These are phyloP conservation scores for Tenebrio molitor DNA, from an alignment of 1,140 invertebrate species.

Conservation along the genomic window DNA sequence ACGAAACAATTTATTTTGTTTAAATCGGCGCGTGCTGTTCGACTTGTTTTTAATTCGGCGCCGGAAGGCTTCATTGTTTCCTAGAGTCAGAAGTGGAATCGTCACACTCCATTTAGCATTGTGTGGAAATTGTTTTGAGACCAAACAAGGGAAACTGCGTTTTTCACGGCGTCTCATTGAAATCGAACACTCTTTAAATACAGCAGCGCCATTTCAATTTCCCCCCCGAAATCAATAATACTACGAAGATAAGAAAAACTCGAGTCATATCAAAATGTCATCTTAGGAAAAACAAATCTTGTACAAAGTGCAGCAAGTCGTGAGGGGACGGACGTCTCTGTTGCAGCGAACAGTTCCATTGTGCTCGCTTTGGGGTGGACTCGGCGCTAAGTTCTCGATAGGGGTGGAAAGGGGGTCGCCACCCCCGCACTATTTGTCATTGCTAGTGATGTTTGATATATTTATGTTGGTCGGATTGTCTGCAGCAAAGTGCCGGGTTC, in stretches of 20 bases:
- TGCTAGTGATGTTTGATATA: slow-evolving; percentile 64
- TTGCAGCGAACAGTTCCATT: slow-evolving; percentile 33
- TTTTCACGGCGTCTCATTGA: slow-evolving; percentile 19
- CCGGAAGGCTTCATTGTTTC: slow-evolving; percentile 8
- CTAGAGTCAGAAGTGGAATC: slow-evolving; percentile 14
- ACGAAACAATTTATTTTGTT: not conserved
- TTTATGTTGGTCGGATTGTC: slow-evolving; percentile 63
- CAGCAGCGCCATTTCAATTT: slow-evolving; percentile 37
- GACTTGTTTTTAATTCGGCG: not conserved
- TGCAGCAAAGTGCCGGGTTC: slow-evolving; percentile 59
- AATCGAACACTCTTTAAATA: slow-evolving; percentile 33
- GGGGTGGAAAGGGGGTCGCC: slow-evolving; percentile 23
- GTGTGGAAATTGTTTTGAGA: slow-evolving; percentile 27
- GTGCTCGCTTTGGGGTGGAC: slow-evolving; percentile 16
- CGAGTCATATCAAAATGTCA: slow-evolving; percentile 61
- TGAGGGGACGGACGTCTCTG: slow-evolving; percentile 15
- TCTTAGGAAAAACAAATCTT: slow-evolving; percentile 60
- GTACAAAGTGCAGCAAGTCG: slow-evolving; percentile 43
- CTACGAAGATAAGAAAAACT: slow-evolving; percentile 54
- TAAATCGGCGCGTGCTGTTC: not conserved
- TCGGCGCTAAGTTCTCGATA: slow-evolving; percentile 1
- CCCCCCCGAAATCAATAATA: slow-evolving; percentile 52
- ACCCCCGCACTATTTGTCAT: slow-evolving; percentile 62
- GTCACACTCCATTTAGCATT: slow-evolving; percentile 28
- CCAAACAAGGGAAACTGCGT: slow-evolving; percentile 26